phyloP scores from a whole-genome alignment of 2,888 invertebrate genomes.

The Drosophila helvetica region DNA sequence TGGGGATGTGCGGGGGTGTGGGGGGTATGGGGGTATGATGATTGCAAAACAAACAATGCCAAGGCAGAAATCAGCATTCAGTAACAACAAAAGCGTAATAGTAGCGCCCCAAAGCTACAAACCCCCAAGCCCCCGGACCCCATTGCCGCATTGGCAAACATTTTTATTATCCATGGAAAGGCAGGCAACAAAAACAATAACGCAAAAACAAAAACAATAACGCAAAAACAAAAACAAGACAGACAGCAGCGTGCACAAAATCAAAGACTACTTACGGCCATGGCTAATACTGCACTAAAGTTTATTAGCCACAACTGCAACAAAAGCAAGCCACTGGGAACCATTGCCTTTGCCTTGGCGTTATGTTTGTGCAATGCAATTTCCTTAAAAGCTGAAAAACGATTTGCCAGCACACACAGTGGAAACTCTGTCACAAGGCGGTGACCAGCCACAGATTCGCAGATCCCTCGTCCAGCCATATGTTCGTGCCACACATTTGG shows the following conservation, averaged over 20 bases:
- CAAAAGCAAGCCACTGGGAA: constrained; percentile 6
- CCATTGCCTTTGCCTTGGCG: constrained; percentile 13
- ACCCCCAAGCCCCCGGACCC: constrained; percentile 20
- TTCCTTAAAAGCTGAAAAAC: constrained; percentile 78
- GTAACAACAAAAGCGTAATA: constrained; percentile 45
- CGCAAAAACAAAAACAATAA: constrained; percentile 29
- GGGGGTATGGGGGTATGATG: constrained; percentile 40
- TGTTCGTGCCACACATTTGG: constrained; percentile 55
- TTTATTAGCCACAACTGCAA: constrained; percentile 65
- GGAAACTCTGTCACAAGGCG: constrained; percentile 68
- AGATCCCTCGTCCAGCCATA: constrained; percentile 8
- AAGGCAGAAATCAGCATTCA: constrained; percentile 69
- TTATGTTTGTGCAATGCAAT: constrained; percentile 47
- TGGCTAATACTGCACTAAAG: constrained; percentile 76
- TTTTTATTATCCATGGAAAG: constrained; percentile 66
- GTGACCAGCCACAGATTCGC: constrained; percentile 50
- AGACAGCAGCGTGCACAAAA: constrained; percentile 1
- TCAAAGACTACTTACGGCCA: constrained; percentile 61
- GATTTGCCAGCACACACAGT: constrained; percentile 66
- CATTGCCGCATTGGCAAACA: constrained; percentile 68
- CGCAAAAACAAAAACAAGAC: constrained; percentile 31
- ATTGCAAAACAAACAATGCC: constrained; percentile 78
- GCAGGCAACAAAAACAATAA: constrained; percentile 31
- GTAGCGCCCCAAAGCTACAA: constrained; percentile 44
- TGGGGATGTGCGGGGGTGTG: constrained; percentile 19